These are phyloP conservation scores for Copidosoma floridanum DNA, from an alignment of 1,140 invertebrate genomes.

Conservation along the genomic window DNA sequence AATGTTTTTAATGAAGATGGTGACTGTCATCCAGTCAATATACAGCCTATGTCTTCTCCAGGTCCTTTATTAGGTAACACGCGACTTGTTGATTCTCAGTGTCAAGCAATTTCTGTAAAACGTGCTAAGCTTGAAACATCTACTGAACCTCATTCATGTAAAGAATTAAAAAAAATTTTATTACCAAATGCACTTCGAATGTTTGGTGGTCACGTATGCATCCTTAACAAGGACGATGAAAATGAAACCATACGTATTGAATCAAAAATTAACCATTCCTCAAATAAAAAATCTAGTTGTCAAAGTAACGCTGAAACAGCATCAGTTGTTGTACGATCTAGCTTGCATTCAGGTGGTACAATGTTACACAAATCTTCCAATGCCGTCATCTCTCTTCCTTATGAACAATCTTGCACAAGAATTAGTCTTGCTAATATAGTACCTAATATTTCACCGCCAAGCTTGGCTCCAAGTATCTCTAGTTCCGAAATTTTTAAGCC, in stretches of 20 bases:
- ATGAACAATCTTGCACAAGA: too few relatives aligned
- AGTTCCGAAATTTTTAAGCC: slow-evolving; percentile 35
- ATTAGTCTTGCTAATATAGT: slow-evolving; percentile 55
- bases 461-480: slow-evolving; percentile 55
- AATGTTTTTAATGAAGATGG: too few relatives aligned
- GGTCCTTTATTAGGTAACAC: slow-evolving; percentile 78
- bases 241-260: slow-evolving; percentile 73
- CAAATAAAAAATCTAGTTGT: slow-evolving; percentile 21
- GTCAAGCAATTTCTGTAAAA: slow-evolving; percentile 38
- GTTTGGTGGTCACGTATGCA: slow-evolving; percentile 77
- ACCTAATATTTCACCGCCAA: slow-evolving; percentile 61
- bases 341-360: slow-evolving; percentile 72
- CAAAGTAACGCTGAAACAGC: slow-evolving; percentile 56
- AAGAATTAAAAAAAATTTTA: slow-evolving; percentile 55
- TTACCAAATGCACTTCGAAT: slow-evolving; percentile 64
- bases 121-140: slow-evolving; percentile 54
- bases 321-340: slow-evolving; percentile 68
- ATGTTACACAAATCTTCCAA: slow-evolving; percentile 63
- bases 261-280: not conserved
- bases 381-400: too few relatives aligned
- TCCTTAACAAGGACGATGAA: slow-evolving; percentile 65
- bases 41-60: slow-evolving; percentile 69
- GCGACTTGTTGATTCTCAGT: slow-evolving; percentile 65
- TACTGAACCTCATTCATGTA: too few relatives aligned
- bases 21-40: too few relatives aligned